Evolutionary conservation across 2,113 vertebrate species (phyloP).

Genomic region (Emydura subglobosa): DNA sequence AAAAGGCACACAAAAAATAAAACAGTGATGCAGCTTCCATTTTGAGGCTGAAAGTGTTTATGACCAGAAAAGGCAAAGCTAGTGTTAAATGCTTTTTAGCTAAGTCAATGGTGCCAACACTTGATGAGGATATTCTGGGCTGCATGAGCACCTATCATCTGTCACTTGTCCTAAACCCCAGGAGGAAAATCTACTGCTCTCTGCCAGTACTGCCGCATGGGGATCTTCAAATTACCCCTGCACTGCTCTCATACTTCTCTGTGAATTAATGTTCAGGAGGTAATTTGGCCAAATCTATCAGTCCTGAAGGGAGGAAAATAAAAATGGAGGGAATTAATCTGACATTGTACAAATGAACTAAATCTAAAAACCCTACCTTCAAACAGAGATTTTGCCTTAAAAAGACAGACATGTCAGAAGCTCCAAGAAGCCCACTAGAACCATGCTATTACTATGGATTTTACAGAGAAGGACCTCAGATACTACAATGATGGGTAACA

Average conservation of each 20-base stretch:
- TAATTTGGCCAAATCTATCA: background rate
- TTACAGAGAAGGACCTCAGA: background rate
- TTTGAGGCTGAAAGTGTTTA: slow-evolving; percentile 61
- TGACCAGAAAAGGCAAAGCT: slow-evolving; percentile 78
- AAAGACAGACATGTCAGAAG: background rate
- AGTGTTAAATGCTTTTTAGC: slow-evolving; percentile 47
- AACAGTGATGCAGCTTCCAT: slow-evolving; percentile 32
- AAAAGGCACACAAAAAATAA: slow-evolving; percentile 60
- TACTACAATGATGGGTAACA: background rate
- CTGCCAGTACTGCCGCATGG: background rate
- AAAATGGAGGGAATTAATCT: background rate
- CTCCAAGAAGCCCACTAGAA: background rate
- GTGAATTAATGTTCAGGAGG: background rate
- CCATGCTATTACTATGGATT: background rate
- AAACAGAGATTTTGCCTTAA: fast-evolving
- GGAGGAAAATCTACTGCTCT: background rate
- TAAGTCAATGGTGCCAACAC: slow-evolving; percentile 46
- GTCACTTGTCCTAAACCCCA: background rate
- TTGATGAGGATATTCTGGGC: slow-evolving; percentile 15
- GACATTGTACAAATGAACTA: background rate
- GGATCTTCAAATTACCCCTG: slow-evolving; percentile 14
- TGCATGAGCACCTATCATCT: background rate
- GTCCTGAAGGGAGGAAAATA: background rate
- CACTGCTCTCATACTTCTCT: background rate
- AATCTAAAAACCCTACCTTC: background rate